Percentiles rank a stretch among this genome's conserved stretches.
phyloP scores from a whole-genome alignment of 2,113 vertebrate species.

The Suncus etruscus region DNA sequence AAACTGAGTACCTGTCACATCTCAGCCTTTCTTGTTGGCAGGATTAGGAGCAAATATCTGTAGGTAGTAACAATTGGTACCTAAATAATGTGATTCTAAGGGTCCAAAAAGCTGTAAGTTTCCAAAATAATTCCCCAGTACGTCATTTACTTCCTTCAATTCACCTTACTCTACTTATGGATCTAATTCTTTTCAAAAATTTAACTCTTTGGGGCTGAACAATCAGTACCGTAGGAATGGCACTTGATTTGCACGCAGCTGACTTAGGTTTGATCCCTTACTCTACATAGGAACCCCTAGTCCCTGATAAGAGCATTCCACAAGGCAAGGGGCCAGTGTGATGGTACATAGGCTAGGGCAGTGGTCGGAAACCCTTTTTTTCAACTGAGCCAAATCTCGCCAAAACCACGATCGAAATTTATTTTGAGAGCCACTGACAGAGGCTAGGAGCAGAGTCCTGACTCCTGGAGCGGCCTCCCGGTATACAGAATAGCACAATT shows the following conservation, averaged over 20 bases:
- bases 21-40: not conserved
- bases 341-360: too few species aligned
- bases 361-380: too few species aligned
- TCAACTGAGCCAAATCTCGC: too few species aligned
- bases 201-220: not conserved
- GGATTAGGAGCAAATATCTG: not conserved
- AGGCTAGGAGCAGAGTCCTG: too few species aligned
- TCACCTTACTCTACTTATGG: not conserved
- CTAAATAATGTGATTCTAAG: not conserved
- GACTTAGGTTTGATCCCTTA: too few species aligned
- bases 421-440: too few species aligned
- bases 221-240: not conserved
- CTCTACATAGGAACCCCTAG: too few species aligned
- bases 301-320: too few species aligned
- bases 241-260: not conserved
- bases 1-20: constrained; percentile 48
- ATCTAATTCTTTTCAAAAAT: constrained; percentile 38
- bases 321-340: too few species aligned
- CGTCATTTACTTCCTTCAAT: constrained; percentile 57
- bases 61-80: not conserved
- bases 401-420: too few species aligned
- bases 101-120: not conserved
- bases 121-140: constrained; percentile 7
- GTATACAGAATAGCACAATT: too few species aligned
- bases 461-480: too few species aligned